These are phyloP conservation scores for Notodonta dromedarius DNA, from an alignment of 2,888 invertebrate species.

Conservation along the genomic window DNA sequence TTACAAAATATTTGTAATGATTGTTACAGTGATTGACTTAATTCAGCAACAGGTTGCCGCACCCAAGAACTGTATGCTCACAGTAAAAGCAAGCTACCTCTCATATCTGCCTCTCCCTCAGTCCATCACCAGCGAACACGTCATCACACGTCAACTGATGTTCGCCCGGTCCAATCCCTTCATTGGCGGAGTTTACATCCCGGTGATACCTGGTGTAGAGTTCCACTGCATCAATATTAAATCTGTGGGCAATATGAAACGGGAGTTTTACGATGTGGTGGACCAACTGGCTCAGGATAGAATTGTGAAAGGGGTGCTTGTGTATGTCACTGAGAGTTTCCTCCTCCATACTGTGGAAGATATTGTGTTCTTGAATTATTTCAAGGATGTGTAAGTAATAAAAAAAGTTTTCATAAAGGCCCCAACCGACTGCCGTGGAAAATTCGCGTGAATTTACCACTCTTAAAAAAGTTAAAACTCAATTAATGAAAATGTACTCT, in stretches of 20 bases:
- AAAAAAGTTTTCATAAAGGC: too few species aligned
- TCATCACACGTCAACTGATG: slow-evolving; percentile 43
- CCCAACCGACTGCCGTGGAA: not conserved
- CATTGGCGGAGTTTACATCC: slow-evolving; percentile 70
- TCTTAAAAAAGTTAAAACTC: too few species aligned
- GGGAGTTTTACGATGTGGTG: slow-evolving; percentile 53
- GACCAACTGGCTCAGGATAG: slow-evolving; percentile 54
- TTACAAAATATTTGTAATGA: not conserved
- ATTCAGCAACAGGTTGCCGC: slow-evolving; percentile 56
- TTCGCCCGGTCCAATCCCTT: slow-evolving; percentile 47
- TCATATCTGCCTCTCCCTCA: slow-evolving; percentile 63
- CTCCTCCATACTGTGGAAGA: slow-evolving; percentile 66
- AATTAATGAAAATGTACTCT: too few species aligned
- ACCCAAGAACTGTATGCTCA: slow-evolving; percentile 69
- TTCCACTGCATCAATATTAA: slow-evolving; percentile 65
- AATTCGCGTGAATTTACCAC: too few species aligned
- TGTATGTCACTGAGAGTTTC: slow-evolving; percentile 75
- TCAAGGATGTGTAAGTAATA: slow-evolving; percentile 68
- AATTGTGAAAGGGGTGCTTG: slow-evolving; percentile 67
- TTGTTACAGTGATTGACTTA: slow-evolving; percentile 70
- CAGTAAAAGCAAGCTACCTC: slow-evolving; percentile 57
- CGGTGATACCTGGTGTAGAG: slow-evolving; percentile 68
- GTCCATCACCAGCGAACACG: slow-evolving; percentile 56
- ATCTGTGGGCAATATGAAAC: slow-evolving; percentile 47
- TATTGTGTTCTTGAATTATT: slow-evolving; percentile 68